Base-by-base conservation (phyloP, 1,140 invertebrate species). In the Leucophenga varia region DNA sequence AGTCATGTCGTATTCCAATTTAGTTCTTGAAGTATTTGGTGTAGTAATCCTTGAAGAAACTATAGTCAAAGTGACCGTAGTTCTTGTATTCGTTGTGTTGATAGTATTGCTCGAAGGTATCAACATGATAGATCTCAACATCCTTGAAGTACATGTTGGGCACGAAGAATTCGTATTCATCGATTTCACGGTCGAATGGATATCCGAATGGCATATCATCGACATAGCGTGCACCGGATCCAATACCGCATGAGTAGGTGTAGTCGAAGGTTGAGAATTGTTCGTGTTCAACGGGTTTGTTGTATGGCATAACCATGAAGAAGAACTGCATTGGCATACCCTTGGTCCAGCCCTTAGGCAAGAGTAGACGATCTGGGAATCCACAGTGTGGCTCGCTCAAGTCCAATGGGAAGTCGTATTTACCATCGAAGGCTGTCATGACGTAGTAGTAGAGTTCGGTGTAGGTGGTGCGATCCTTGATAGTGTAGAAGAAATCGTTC, bases 251-350 rank as follows among this genome's bases (percentile, higher is more conserved):
- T 8, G 53, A 61, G 43, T 61, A 64, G 38, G 52, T 64, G 37
- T 55, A 56, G 25, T 71, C 65, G n/a, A 53, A 69, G 38, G 47
- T 65, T 18, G 59, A 58, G 57, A 47, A 65, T 48, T 72, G 71
- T 28, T 65, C 56, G 39, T 64, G 45, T 3, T 39, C 20, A 14
- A 50, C 7, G 64, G 64, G 78, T 13, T 55, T 63, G 4, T 10
- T 42, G 47, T 73, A 72, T 1, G 64, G 74, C 12, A 73, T 77
- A 3, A 84, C 71, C 38, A 77, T 65, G 40, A 82, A 77, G 63
- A 80, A 81, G 3, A 84, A 49, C 41, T 79, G 76, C 61, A 80
- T 80, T 12, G 77, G 71, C 74, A 82, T 79, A 25, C 83, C 83
- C 31, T 77, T 72, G 25, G 68, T 56, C 52, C 70, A 80, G 49